A percentile compares a stretch with the other conserved stretches of the same genome.
Conservation (phyloP, 2,888 invertebrate genomes). For the Callyntrura guangdongensis region DNA sequence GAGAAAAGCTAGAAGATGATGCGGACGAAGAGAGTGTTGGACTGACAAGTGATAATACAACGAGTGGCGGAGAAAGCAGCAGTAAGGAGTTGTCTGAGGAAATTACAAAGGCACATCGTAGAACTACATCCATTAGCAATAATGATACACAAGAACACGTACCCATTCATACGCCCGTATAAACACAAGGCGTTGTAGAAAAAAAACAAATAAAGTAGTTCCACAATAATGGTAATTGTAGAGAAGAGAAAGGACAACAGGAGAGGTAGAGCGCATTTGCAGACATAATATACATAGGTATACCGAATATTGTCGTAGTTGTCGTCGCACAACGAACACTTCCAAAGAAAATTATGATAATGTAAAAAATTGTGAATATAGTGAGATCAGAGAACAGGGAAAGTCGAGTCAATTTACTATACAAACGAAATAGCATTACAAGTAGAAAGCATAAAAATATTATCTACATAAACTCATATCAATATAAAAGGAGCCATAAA, state of each 20-base stretch:
- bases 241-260: not conserved
- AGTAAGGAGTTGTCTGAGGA: slow-evolving; percentile 65
- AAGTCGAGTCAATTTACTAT: slow-evolving; percentile 32
- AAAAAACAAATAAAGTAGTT: not conserved
- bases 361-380: slow-evolving; percentile 12
- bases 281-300: not conserved
- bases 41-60: slow-evolving; percentile 77
- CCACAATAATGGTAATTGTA: not conserved
- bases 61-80: slow-evolving; percentile 70
- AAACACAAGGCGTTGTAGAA: slow-evolving; percentile 10
- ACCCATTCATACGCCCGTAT: slow-evolving; percentile 78
- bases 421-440: not conserved
- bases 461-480: slow-evolving; percentile 38
- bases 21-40: slow-evolving; percentile 72
- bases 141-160: slow-evolving; percentile 53
- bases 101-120: slow-evolving; percentile 61
- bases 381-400: not conserved
- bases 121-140: slow-evolving; percentile 69
- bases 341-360: slow-evolving; percentile 56
- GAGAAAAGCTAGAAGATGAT: slow-evolving; percentile 58
- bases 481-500: slow-evolving; percentile 22
- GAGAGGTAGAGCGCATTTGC: not conserved
- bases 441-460: no score
- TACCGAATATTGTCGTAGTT: not conserved
- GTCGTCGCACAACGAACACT: slow-evolving; percentile 62